phyloP scores from a whole-genome alignment of 2,888 invertebrate species.

The Leucoptera coffeella region DNA sequence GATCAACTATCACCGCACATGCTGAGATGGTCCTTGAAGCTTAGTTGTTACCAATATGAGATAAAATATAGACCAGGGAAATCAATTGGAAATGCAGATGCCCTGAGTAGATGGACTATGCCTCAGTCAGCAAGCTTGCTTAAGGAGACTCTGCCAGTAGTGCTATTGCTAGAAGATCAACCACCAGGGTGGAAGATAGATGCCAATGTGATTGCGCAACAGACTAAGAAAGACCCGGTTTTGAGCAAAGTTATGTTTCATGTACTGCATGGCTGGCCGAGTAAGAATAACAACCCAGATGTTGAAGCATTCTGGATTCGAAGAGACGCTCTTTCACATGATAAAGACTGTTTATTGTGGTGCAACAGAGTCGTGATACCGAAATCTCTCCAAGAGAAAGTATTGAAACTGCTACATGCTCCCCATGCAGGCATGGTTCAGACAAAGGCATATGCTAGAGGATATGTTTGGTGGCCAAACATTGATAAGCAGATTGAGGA shows the following conservation, averaged over 20 bases:
- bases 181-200: neutral
- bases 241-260: slow-evolving; percentile 8
- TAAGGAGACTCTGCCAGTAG: neutral
- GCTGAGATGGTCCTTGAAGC: neutral
- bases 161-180: neutral
- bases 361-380: neutral
- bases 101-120: slow-evolving; percentile 1
- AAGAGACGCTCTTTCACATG: neutral
- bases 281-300: slow-evolving; percentile 2
- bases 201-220: slow-evolving; percentile 5
- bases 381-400: neutral
- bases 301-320: neutral
- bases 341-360: too few species aligned
- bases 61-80: neutral
- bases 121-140: too few species aligned
- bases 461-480: slow-evolving; percentile 7
- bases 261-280: slow-evolving; percentile 9
- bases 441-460: slow-evolving; percentile 6
- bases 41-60: neutral
- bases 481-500: slow-evolving; percentile 8
- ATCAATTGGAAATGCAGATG: slow-evolving; percentile 1
- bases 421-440: slow-evolving; percentile 7
- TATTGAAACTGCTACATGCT: slow-evolving; percentile 3
- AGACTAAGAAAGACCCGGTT: slow-evolving; percentile 5
- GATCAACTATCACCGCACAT: neutral